Evolutionary conservation across 2,888 invertebrate species (phyloP), one percentile per base, ranked within the genome.

Genomic region (Chalcis sispes): DNA sequence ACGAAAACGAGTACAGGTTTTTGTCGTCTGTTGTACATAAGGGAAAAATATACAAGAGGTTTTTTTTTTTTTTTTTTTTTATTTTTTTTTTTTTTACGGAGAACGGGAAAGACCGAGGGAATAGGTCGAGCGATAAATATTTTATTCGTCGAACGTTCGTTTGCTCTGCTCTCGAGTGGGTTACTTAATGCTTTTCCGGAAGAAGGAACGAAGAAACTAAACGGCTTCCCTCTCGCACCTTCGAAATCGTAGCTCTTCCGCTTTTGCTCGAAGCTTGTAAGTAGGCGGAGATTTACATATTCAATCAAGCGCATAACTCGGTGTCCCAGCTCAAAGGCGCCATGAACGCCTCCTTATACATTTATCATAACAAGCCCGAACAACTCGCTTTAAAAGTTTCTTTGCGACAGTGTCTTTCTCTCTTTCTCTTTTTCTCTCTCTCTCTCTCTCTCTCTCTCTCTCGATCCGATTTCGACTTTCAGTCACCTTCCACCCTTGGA

Each of bases 321-420:
- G 66, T 75, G 66, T 42, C 61, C 54, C 72, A 32, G 23, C 27
- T n/a, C 62, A 36, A 65, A 50, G 59, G 36, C 52, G 56, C 56
- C 42, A 46, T 46, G 62, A 64, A 36, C 36, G 32, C 32, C 5
- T 79, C 46, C 66, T 77, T 74, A 25, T 71, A 64, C 71, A 77
- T 79, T 78, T 77, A 73, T 79, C 79, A 77, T 79, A 77, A 79
- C 75, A 71, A 72, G 73, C 67, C 42, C 64, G 52, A 69, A 48
- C 62, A 77, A 77, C 64, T 77, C 58, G 73, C 77, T 64, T 77
- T 69, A 70, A 77, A 77, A 77, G 69, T 77, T 77, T 72, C 52
- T 29, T 7, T 36, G n/a, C 25, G 20, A 36, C 42, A 40, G 25
- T 29, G n/a, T 52, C 29, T 48, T 23, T 29, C 42, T 18, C 18